A percentile compares a stretch with the other conserved stretches of the same genome.
Conservation (phyloP, 1,140 invertebrate species). For the Aphelenchoides avenae region DNA sequence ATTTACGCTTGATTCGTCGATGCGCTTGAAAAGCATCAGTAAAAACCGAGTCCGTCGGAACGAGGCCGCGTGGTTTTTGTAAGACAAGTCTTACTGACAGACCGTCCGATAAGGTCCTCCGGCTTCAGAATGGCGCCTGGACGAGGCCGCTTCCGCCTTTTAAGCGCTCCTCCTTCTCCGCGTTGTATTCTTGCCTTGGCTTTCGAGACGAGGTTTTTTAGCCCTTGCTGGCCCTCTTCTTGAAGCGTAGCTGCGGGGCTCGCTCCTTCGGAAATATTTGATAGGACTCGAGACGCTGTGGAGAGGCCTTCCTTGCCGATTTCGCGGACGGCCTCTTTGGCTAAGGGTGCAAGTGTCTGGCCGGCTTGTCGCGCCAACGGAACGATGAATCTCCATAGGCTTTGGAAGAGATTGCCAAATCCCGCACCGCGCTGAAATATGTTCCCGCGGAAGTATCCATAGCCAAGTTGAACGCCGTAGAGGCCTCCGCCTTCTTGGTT, state of each 20-base stretch:
- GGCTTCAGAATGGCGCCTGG: too few relatives aligned
- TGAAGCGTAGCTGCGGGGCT: not conserved
- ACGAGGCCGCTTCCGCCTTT: too few relatives aligned
- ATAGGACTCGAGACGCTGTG: slow-evolving; percentile 1
- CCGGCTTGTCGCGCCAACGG: not conserved
- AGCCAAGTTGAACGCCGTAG: slow-evolving; percentile 18
- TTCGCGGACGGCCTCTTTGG: slow-evolving; percentile 7
- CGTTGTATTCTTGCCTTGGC: slow-evolving; percentile 5
- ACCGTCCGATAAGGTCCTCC: too few relatives aligned
- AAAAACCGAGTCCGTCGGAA: not conserved
- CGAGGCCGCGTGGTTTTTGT: too few relatives aligned
- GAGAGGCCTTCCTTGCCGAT: not conserved
- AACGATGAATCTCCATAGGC: slow-evolving; percentile 9
- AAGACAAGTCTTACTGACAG: too few relatives aligned
- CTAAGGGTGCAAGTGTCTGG: not conserved
- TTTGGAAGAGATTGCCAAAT: slow-evolving; percentile 3
- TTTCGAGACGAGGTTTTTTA: not conserved
- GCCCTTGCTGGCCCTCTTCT: not conserved
- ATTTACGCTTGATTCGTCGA: slow-evolving; percentile 3
- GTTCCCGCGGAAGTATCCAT: not conserved
- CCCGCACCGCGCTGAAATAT: slow-evolving; percentile 5
- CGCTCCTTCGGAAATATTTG: not conserved
- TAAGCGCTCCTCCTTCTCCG: too few relatives aligned
- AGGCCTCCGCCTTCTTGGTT: not conserved
- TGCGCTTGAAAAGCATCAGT: slow-evolving; percentile 3